Evolutionary conservation across 2,888 invertebrate genomes (phyloP).

Genomic region (Pachliopta kotzebuea): DNA sequence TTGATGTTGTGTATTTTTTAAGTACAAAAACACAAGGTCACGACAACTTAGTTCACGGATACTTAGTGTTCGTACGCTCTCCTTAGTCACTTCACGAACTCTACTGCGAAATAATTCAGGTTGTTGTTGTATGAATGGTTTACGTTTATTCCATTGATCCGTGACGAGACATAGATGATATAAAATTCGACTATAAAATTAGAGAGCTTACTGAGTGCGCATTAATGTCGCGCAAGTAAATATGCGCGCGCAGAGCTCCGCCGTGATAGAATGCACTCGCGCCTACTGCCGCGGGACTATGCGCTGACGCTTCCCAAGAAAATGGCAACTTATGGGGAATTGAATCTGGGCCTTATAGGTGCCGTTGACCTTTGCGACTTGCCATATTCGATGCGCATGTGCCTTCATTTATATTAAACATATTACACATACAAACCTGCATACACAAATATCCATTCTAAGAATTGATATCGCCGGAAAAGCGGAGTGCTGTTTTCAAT

Average conservation of each 20-base stretch:
- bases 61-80: conserved; percentile 33
- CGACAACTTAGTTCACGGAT: conserved; percentile 44
- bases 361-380: conserved; percentile 70
- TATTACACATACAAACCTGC: conserved; percentile 39
- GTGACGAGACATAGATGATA: conserved; percentile 46
- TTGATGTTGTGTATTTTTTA: conserved; percentile 51
- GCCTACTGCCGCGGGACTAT: conserved; percentile 38
- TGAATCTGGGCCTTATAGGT: conserved; percentile 72
- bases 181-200: conserved; percentile 49
- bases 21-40: conserved; percentile 54
- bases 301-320: conserved; percentile 70
- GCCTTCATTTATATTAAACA: conserved; percentile 67
- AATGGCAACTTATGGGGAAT: conserved; percentile 77
- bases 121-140: conserved; percentile 15
- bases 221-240: conserved; percentile 70
- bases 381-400: conserved; percentile 61
- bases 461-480: conserved; percentile 6
- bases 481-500: conserved; percentile 10
- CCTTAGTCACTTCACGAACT: conserved; percentile 34
- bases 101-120: conserved; percentile 17
- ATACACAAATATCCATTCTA: conserved; percentile 8
- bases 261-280: conserved; percentile 74
- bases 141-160: conserved; percentile 44
- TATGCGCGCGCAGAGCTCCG: conserved; percentile 68
- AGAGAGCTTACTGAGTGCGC: conserved; percentile 51